Evolutionary conservation across 2,113 vertebrate genomes (phyloP), one percentile per base, ranked within the genome.

Genomic region (Chaetodon auriga): DNA sequence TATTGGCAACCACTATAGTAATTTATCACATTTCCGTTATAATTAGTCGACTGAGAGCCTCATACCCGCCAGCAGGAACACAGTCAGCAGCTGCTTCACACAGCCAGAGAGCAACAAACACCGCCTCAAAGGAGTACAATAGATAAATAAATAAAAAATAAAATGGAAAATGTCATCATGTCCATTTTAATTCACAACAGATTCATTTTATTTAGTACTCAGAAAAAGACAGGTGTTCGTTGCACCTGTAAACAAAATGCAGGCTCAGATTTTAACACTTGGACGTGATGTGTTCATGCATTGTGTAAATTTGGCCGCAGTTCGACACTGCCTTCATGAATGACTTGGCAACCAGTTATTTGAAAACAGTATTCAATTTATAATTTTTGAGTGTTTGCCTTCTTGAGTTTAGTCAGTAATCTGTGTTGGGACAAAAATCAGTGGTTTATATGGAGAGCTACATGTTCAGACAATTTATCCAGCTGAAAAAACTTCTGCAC

Each of bases 11-110:
- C 23, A 75, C 58, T 63, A 62, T 46, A 85, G 82, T 72, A 78
- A 83, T 90, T 83, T 83, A 78, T 87, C 65, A 78, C 60, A 86
- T 86, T 83, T 86, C 73, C 80, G 86, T 81, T 72, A 79, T 79
- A 83, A 86, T 81, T 69, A 81, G 77, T 75, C 68, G 45, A 58
- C 79, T 63, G 69, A 19, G 41, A 81, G 74, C 35, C 61, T 75
- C 70, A 43, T 68, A 35, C 35, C 30, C 7, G 77, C 85, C 80
- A 78, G 41, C 69, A 75, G 83, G 36, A 83, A 68, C 41, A 19
- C 58, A 87, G 69, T 81, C 77, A 46, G 83, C 83, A 83, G 83
- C 85, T 90, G 82, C 63, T 57, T 80, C 68, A 75, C 21, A 53
- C 60, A 83, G 73, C 21, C 68, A 63, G 43, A 66, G 63, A 77